Conservation (phyloP, 2,888 invertebrate species). For the Neoscelio sp. region DNA sequence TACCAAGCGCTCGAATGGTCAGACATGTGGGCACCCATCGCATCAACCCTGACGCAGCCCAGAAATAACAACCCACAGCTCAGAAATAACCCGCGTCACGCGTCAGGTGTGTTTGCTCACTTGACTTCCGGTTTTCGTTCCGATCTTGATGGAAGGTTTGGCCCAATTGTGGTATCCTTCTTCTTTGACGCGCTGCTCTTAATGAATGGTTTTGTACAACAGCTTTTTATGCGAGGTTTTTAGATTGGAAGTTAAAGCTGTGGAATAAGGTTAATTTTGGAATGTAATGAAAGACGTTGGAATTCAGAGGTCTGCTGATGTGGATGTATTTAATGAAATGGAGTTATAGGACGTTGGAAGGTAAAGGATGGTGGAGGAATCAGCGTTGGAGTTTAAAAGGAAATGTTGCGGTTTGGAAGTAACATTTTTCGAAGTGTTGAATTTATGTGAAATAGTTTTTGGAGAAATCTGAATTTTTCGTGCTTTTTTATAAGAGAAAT, state of each 20-base stretch:
- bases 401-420: too few species aligned
- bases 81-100: conserved; percentile 47
- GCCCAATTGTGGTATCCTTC: conserved; percentile 43
- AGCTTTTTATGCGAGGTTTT: conserved; percentile 5
- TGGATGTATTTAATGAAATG: conserved; percentile 15
- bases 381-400: too few species aligned
- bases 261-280: conserved; percentile 2
- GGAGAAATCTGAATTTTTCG: too few species aligned
- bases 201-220: conserved; percentile 12
- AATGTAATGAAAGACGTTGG: not conserved
- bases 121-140: conserved; percentile 36
- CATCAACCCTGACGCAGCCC: conserved; percentile 58
- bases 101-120: conserved; percentile 27
- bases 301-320: conserved; percentile 5
- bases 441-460: too few species aligned
- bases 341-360: too few species aligned
- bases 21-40: conserved; percentile 78
- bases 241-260: conserved; percentile 6
- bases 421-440: too few species aligned
- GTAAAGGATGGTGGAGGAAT: too few species aligned
- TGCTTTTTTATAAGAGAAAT: too few species aligned
- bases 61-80: conserved; percentile 46
- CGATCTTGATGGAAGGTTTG: conserved; percentile 14
- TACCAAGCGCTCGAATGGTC: too few species aligned
- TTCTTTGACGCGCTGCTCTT: conserved; percentile 17